Conservation (phyloP, 1,140 invertebrate genomes). For the Leptestheria dahalacensis region DNA sequence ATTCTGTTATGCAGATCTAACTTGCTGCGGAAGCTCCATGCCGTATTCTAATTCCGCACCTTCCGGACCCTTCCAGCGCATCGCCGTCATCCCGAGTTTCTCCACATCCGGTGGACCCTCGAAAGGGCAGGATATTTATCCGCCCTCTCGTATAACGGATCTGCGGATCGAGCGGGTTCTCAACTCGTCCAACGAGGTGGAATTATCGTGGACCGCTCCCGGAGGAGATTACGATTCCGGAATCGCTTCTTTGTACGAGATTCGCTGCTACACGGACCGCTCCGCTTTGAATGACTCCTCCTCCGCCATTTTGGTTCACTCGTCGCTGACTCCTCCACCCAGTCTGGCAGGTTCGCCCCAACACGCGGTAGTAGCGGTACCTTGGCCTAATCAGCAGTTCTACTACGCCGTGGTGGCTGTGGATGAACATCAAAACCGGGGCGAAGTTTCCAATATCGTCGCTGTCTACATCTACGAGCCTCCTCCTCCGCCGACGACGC, state of each 20-base stretch:
- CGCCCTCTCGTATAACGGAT: constrained; percentile 23
- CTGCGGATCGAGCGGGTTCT: constrained; percentile 20
- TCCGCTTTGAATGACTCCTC: constrained; percentile 23
- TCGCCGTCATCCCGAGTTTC: constrained; percentile 20
- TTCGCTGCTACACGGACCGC: constrained; percentile 24
- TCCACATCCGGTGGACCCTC: constrained; percentile 19
- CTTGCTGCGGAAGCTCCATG: constrained; percentile 23
- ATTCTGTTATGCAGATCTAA: constrained; percentile 13
- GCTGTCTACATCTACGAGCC: constrained; percentile 24
- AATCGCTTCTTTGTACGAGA: constrained; percentile 23
- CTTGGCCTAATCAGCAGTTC: constrained; percentile 26
- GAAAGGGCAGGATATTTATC: constrained; percentile 22
- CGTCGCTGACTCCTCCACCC: constrained; percentile 23
- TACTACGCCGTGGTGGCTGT: constrained; percentile 26
- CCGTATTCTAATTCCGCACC: constrained; percentile 22
- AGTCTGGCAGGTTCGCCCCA: constrained; percentile 22
- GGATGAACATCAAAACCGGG: constrained; percentile 22
- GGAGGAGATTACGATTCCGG: constrained; percentile 26
- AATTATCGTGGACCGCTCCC: constrained; percentile 26
- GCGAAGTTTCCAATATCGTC: constrained; percentile 24
- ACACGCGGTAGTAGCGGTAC: constrained; percentile 23
- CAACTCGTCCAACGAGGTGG: constrained; percentile 23
- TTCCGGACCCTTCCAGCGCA: constrained; percentile 21
- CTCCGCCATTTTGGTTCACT: constrained; percentile 25
- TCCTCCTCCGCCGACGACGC: constrained; percentile 20